Evolutionary conservation across 2,888 invertebrate species (phyloP), one percentile per base, ranked within the genome.

Genomic region (Abrostola triplasia): DNA sequence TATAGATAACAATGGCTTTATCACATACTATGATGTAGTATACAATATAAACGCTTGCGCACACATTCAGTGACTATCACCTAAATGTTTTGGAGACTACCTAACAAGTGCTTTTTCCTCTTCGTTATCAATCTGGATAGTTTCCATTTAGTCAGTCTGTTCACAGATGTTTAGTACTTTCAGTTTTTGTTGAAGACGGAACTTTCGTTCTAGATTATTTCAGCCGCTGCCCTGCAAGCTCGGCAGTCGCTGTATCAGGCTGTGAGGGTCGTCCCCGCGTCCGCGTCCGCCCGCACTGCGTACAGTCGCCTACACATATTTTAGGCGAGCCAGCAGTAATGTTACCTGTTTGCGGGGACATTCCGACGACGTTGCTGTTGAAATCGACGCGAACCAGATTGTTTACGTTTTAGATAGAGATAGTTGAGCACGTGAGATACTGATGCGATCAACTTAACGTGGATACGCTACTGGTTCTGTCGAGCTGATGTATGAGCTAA

Each of bases 341-440:
- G 82, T 79, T 78, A 80, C 85, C 83, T 80, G 84, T 82, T 82
- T 69, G 80, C 73, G 79, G 76, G 83, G 82, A 84, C 85, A 85
- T 84, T 84, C 84, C 82, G 79, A 73, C 73, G 73, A 83, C 84
- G 84, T 79, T 70, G 77, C 89, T 89, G 90, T 91, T 89, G 92
- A 92, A 92, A 93, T 87, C 90, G 81, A 87, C 91, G 84, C 86
- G 80, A 84, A 89, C 90, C 88, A 90, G 91, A 92, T 92, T 92
- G 92, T 93, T 92, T 93, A 92, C 92, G 90, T 91, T 89, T 89
- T 81, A 90, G 89, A 92, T 92, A 90, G 88, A 91, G 92, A 93
- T 92, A 92, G 89, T 87, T 88, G 87, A 86, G 85, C 88, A 84
- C 87, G 88, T 85, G 86, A 86, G 86, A 87, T 88, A 84, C 81